phyloP scores from a whole-genome alignment of 2,113 vertebrate species.

The Argyrosomus japonicus region DNA sequence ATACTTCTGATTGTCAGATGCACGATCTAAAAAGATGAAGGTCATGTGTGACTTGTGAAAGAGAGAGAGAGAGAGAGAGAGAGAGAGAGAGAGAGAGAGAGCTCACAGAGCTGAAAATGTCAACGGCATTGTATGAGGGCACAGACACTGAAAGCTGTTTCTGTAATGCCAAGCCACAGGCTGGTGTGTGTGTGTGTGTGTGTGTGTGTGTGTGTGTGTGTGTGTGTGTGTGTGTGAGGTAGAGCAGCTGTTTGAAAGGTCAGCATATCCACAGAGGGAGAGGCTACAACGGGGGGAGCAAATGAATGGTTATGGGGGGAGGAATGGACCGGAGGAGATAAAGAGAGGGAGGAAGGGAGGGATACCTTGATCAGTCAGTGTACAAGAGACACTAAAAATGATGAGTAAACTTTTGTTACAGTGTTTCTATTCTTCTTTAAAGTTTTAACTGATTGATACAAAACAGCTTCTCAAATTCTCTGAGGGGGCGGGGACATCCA shows the following conservation, averaged over 20 bases:
- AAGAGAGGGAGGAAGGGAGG: neutral
- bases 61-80: constrained; percentile 4
- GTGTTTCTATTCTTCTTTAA: neutral
- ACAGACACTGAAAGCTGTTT: constrained; percentile 61
- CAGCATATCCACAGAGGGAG: constrained; percentile 58
- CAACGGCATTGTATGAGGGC: constrained; percentile 68
- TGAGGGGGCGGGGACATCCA: too few relatives aligned
- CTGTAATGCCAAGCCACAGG: constrained; percentile 66
- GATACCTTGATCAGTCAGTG: constrained; percentile 11
- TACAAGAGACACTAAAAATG: neutral
- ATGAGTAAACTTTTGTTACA: constrained; percentile 7
- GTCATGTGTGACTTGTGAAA: neutral
- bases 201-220: constrained; percentile 29
- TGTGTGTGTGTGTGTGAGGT: constrained; percentile 23
- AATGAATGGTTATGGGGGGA: constrained; percentile 49
- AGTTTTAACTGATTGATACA: neutral
- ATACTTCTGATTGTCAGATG: constrained; percentile 1
- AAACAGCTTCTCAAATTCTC: neutral
- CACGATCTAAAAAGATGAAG: neutral
- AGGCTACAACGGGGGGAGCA: constrained; percentile 32
- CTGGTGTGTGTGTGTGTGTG: constrained; percentile 21
- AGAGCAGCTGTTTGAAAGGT: constrained; percentile 74
- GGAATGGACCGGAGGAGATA: neutral
- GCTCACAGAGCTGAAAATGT: constrained; percentile 67
- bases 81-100: neutral